Evolutionary conservation across 2,888 invertebrate genomes (phyloP).

Genomic region (Lapara coniferarum): DNA sequence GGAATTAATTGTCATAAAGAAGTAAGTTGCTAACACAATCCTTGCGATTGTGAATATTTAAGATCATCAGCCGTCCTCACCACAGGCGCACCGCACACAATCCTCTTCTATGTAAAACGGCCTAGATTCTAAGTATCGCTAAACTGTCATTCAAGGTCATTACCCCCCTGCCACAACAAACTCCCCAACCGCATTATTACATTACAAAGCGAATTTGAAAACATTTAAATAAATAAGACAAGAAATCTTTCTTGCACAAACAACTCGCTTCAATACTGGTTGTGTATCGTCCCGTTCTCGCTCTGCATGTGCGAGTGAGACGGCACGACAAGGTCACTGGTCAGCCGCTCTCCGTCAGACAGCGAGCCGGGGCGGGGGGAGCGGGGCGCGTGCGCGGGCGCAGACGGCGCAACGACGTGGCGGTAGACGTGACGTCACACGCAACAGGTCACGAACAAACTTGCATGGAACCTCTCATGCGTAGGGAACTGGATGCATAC

Average conservation of each 20-base stretch:
- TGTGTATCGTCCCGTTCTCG: constrained; percentile 53
- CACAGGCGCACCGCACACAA: not conserved
- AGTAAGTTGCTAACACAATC: not conserved
- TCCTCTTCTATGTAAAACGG: constrained; percentile 36
- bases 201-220: constrained; percentile 76
- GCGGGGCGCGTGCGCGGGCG: constrained; percentile 66
- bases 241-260: constrained; percentile 77
- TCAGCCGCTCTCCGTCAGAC: constrained; percentile 79
- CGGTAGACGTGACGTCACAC: constrained; percentile 74
- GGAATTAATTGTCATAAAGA: not conserved
- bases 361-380: constrained; percentile 64
- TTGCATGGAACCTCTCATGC: constrained; percentile 71
- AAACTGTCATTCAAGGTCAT: constrained; percentile 69
- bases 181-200: constrained; percentile 60
- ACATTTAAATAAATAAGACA: constrained; percentile 76
- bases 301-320: constrained; percentile 60
- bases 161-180: constrained; percentile 68
- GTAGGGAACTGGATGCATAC: constrained; percentile 72
- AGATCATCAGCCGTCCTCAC: not conserved
- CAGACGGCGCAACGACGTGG: constrained; percentile 75
- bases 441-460: constrained; percentile 60
- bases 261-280: constrained; percentile 71
- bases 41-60: constrained; percentile 10
- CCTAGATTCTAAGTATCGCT: constrained; percentile 58
- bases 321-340: constrained; percentile 78